phyloP scores from a whole-genome alignment of 2,888 invertebrate genomes.

The Thera obeliscata region DNA sequence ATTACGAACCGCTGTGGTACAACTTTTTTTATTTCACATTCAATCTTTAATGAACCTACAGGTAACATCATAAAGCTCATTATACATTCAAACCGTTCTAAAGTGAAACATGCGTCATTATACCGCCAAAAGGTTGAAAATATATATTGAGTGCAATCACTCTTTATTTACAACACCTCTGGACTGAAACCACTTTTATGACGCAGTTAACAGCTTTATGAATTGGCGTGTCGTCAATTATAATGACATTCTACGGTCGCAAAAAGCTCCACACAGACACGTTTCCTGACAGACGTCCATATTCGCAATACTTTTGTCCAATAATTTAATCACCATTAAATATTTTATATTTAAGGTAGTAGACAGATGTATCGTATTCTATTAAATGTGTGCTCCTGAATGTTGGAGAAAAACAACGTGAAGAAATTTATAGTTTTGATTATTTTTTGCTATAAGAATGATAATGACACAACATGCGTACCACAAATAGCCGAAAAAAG shows the following conservation, averaged over 20 bases:
- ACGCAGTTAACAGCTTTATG: constrained; percentile 51
- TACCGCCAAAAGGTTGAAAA: constrained; percentile 40
- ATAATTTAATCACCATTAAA: too few species aligned
- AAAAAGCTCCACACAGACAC: constrained; percentile 36
- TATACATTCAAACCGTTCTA: background rate
- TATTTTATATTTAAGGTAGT: too few species aligned
- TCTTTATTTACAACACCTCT: constrained; percentile 61
- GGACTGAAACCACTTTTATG: constrained; percentile 54
- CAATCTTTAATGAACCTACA: background rate
- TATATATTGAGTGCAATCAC: constrained; percentile 69
- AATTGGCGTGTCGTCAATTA: constrained; percentile 63
- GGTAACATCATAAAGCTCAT: background rate
- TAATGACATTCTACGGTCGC: constrained; percentile 58
- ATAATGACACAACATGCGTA: too few species aligned
- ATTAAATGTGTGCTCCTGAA: too few species aligned
- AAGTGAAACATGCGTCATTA: background rate
- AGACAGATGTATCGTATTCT: too few species aligned
- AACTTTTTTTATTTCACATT: too few species aligned
- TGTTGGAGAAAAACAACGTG: too few species aligned
- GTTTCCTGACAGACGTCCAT: background rate
- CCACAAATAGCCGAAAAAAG: too few species aligned
- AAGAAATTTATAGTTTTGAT: too few species aligned
- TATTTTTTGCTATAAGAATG: too few species aligned
- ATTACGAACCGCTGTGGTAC: too few species aligned
- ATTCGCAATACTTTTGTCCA: too few species aligned